Conservation (phyloP, 2,113 vertebrate genomes). For the Oxyura jamaicensis region DNA sequence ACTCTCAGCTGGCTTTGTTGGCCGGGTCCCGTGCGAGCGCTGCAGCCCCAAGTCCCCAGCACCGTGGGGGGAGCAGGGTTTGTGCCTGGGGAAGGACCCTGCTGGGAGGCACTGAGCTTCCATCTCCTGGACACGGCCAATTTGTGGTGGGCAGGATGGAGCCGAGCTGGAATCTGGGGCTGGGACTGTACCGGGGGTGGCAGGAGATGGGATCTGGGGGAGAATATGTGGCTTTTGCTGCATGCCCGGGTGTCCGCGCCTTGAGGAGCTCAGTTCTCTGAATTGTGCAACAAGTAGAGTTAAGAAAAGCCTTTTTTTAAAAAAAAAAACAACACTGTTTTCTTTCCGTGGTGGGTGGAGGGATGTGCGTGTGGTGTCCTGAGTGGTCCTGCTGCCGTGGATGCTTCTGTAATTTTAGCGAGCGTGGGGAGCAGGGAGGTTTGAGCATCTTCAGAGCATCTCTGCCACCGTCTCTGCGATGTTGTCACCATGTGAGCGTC, state of each 20-base stretch:
- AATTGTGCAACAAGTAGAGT: not conserved
- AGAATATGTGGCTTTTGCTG: not conserved
- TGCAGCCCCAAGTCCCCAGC: not conserved
- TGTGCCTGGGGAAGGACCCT: not conserved
- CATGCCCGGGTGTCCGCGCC: too few species aligned
- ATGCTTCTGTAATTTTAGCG: not conserved
- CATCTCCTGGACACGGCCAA: not conserved
- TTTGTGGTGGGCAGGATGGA: not conserved
- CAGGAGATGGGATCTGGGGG: not conserved
- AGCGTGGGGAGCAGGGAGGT: not conserved
- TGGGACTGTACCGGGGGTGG: not conserved
- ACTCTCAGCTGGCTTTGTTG: fast-evolving
- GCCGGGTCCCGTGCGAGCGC: too few species aligned
- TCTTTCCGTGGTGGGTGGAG: not conserved
- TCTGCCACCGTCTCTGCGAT: fast-evolving
- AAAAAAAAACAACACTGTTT: not conserved
- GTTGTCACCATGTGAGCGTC: fast-evolving
- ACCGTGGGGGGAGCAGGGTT: not conserved
- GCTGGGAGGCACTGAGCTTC: not conserved
- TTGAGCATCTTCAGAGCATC: not conserved
- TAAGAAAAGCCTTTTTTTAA: not conserved
- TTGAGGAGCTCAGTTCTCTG: not conserved
- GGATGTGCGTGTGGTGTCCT: not conserved
- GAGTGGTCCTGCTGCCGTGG: not conserved
- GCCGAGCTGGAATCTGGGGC: not conserved